Percentiles rank a stretch among this genome's conserved stretches.
Conservation (phyloP, 2,113 vertebrate genomes). For the Melanostigma gelatinosum region DNA sequence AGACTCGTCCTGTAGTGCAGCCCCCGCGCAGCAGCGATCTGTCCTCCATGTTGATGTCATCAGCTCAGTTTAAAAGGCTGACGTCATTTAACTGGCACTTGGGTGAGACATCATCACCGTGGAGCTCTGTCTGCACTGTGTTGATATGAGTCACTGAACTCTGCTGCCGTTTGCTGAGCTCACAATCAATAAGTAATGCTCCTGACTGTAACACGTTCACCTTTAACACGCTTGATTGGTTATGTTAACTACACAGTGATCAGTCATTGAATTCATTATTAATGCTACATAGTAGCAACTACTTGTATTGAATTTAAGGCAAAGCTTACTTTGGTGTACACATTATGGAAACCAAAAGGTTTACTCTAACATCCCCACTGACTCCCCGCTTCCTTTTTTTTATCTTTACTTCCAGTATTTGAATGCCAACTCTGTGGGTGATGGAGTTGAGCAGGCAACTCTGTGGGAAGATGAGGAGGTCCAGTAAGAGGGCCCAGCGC, state of each 20-base stretch:
- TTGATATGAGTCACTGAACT: conserved; percentile 21
- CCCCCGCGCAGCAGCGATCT: background rate
- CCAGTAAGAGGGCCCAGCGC: conserved; percentile 83
- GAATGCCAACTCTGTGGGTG: conserved; percentile 86
- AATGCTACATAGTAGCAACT: background rate
- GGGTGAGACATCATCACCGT: background rate
- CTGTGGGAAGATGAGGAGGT: conserved; percentile 95
- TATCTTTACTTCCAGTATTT: conserved; percentile 81
- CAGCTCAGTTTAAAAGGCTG: background rate
- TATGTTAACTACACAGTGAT: background rate
- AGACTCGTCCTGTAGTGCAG: background rate
- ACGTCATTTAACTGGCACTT: background rate
- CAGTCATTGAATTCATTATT: background rate
- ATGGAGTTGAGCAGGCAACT: conserved; percentile 93
- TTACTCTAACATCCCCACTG: background rate
- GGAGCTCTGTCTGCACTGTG: background rate
- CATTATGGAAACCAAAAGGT: background rate
- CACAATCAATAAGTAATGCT: conserved; percentile 1
- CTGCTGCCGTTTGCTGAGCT: conserved; percentile 12
- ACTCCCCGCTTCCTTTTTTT: background rate
- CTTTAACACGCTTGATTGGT: background rate
- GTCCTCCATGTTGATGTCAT: conserved; percentile 3
- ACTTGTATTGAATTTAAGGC: background rate
- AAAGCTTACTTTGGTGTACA: background rate
- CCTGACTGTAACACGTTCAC: conserved; percentile 9